These are phyloP conservation scores for Loripinus fragilis DNA, from an alignment of 2,888 invertebrate species.

Conservation along the genomic window DNA sequence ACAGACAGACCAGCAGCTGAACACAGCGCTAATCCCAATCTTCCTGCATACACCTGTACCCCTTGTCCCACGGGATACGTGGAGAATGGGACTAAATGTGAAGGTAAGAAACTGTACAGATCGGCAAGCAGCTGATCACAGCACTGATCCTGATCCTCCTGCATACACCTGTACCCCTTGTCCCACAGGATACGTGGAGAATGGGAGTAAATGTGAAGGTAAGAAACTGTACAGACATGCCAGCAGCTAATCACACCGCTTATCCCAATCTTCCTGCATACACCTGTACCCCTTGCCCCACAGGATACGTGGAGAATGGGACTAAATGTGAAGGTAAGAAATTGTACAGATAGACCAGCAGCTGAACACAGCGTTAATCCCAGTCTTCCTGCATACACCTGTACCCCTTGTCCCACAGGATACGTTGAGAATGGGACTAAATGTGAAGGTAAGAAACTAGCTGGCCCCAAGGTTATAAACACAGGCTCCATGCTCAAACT, in stretches of 20 bases:
- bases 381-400: no score
- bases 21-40: constrained; percentile 25
- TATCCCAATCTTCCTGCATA: constrained; percentile 18
- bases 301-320: constrained; percentile 49
- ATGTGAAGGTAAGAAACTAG: no score
- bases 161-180: constrained; percentile 55
- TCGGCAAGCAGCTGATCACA: constrained; percentile 46
- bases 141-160: neutral
- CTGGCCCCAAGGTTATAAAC: no score
- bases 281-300: constrained; percentile 57
- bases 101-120: constrained; percentile 48
- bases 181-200: constrained; percentile 55
- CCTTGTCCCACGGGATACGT: constrained; percentile 62
- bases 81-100: constrained; percentile 44
- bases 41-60: constrained; percentile 38
- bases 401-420: no score
- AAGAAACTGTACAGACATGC: constrained; percentile 27
- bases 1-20: constrained; percentile 44
- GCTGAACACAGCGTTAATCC: no score
- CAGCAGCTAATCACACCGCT: constrained; percentile 43
- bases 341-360: no score
- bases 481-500: no score
- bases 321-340: constrained; percentile 57
- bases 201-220: constrained; percentile 55
- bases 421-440: no score